A percentile compares a stretch with the other conserved stretches of the same genome.
Conservation (phyloP, 2,113 vertebrate genomes). For the Phocoena phocoena region DNA sequence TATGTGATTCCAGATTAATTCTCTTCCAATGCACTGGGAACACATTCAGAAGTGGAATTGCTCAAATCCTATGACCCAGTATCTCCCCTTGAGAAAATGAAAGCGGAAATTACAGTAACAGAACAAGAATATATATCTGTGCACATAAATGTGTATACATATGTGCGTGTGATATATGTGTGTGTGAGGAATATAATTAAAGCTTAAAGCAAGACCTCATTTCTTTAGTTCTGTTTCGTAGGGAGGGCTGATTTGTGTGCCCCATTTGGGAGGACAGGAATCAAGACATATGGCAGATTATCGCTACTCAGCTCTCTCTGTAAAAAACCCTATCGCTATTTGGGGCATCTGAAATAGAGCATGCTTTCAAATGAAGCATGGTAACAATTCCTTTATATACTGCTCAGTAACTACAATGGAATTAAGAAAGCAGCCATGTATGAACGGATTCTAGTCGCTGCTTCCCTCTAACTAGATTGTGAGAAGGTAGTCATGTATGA, state of each 20-base stretch:
- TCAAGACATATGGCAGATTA: not conserved
- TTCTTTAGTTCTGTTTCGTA: not conserved
- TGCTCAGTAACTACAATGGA: not conserved
- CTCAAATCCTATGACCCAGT: not conserved
- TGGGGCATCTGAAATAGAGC: not conserved
- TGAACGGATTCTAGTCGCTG: not conserved
- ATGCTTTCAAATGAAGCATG: accelerated
- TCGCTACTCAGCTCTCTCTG: not conserved
- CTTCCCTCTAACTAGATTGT: not conserved
- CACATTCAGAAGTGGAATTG: not conserved
- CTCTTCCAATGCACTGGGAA: not conserved
- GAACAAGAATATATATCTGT: not conserved
- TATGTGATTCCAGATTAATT: not conserved
- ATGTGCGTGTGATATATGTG: not conserved
- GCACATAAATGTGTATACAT: accelerated
- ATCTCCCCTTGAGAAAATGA: not conserved
- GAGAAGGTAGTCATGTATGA: not conserved
- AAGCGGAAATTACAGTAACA: not conserved
- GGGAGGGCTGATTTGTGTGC: not conserved
- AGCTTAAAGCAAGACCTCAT: not conserved
- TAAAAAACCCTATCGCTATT: not conserved
- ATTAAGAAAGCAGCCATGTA: accelerated
- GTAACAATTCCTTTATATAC: accelerated
- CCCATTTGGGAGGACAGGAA: not conserved
- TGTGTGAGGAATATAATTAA: not conserved